Conservation (phyloP, 2,797 vertebrate species). For the Ctenosaura bakeri region DNA sequence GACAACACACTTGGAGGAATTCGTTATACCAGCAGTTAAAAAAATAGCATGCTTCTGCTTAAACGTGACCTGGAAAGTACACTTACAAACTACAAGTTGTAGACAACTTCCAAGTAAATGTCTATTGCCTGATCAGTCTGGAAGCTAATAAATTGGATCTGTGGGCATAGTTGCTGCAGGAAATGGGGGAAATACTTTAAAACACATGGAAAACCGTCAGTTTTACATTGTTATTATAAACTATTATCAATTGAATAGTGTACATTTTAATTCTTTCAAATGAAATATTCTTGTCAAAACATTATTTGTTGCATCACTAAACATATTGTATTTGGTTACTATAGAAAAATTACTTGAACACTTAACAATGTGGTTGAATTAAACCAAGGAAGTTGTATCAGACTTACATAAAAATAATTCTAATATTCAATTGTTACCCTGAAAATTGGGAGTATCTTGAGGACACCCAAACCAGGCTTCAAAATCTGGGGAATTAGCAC, state of each 20-base stretch:
- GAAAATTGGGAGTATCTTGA: too few species aligned
- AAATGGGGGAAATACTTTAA: background rate
- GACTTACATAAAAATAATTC: slow-evolving; percentile 31
- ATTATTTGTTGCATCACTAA: background rate
- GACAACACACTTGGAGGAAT: background rate
- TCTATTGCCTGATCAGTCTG: background rate
- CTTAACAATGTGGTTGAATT: background rate
- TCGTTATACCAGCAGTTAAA: background rate
- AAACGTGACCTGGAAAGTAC: background rate
- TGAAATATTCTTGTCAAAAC: background rate
- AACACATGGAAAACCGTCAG: background rate
- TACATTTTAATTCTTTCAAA: background rate
- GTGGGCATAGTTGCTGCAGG: background rate
- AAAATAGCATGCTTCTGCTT: background rate
- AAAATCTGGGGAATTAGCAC: too few species aligned
- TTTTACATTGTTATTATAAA: background rate
- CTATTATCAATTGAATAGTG: background rate
- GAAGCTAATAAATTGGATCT: background rate
- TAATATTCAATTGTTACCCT: too few species aligned
- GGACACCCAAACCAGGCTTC: too few species aligned
- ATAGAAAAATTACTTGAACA: background rate
- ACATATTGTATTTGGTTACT: background rate
- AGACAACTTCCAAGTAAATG: background rate
- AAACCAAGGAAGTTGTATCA: slow-evolving; percentile 3
- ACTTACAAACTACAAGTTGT: background rate